Base-by-base conservation (phyloP, 2,888 invertebrate species). In the Flexamia atlantica region DNA sequence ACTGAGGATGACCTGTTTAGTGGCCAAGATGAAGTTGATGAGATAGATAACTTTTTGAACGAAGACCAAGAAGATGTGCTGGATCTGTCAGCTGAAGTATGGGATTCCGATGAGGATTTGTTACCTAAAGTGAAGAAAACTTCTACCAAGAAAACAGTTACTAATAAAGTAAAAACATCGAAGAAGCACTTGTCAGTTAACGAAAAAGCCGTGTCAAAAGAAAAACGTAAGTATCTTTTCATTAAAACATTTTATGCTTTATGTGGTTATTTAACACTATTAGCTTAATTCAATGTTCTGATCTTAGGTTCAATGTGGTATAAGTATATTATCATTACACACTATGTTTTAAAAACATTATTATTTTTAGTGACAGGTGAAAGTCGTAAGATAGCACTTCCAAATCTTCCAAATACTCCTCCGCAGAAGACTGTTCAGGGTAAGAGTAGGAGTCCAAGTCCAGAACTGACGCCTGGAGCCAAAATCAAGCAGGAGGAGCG, bases 81-180 rank as follows among this genome's bases (percentile, higher is more conserved):
- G 14, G 82, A 83, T 28, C 28, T 83, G 17, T 72, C 74, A 23
- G 82, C 74, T 1, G 82, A 53, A 40, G 28, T 74, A 0, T 83
- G 82, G 82, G 72, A 72, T 20, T 83, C 82, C 23, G 82, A 83
- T 83, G 82, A 83, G 9, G 82, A 79, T 32, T 20, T 79, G 57
- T 25, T 79, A n/a, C 57, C 79, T 17, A 57, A 32, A 57, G 53
- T 32, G 9, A 79, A 32, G 2, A 42, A 76, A 76, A 3, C 30
- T 1, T 36, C 30, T 64, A 20, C 64, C 30, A 64, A 64, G 14
- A 64, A 64, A 64, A 14, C 25, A 9, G n/a, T n/a, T n/a, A 2
- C 64, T 28, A 30, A 17, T 28, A 64, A 64, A 14, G 64, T 25
- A 10, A 64, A 64, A 64, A 14, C 64, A 64, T 9, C 64, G 30